Conservation (phyloP, 2,797 vertebrate genomes). For the Gymnopithys bicolor region DNA sequence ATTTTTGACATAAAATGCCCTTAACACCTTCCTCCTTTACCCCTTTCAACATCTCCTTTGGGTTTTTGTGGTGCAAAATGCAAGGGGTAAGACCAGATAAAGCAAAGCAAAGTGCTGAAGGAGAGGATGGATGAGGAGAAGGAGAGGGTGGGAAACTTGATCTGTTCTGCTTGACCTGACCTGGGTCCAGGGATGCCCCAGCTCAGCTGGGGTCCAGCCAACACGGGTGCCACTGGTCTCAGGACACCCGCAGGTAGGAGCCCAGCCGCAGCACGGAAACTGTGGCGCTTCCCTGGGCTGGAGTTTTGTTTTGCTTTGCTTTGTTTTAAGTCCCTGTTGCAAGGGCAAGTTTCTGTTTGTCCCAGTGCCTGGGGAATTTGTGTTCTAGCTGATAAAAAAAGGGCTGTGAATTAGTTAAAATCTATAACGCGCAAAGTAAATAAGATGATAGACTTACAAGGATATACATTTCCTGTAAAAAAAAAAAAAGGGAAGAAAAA, state of each 20-base stretch:
- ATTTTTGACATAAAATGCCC: not conserved
- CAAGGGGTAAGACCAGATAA: not conserved
- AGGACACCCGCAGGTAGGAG: conserved; percentile 38
- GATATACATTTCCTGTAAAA: conserved; percentile 84
- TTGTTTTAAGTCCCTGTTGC: conserved; percentile 69
- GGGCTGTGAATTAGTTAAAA: conserved; percentile 77
- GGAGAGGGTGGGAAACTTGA: not conserved
- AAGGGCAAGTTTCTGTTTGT: conserved; percentile 75
- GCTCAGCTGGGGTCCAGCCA: not conserved
- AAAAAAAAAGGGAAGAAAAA: not conserved
- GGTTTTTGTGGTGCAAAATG: conserved; percentile 29
- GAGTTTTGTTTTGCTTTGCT: conserved; percentile 64
- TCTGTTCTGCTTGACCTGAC: conserved; percentile 17
- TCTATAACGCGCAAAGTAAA: conserved; percentile 76
- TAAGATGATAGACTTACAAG: conserved; percentile 82
- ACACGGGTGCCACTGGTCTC: not conserved
- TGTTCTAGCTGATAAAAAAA: conserved; percentile 77
- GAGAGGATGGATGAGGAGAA: not conserved
- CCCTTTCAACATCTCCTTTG: not conserved
- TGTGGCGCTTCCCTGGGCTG: not conserved
- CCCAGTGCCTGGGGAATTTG: conserved; percentile 59
- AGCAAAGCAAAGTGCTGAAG: not conserved
- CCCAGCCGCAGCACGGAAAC: not conserved
- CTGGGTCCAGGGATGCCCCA: not conserved
- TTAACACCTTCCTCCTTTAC: not conserved